Evolutionary conservation across 1,140 invertebrate genomes (phyloP).

Genomic region (Drosophila novamexicana): DNA sequence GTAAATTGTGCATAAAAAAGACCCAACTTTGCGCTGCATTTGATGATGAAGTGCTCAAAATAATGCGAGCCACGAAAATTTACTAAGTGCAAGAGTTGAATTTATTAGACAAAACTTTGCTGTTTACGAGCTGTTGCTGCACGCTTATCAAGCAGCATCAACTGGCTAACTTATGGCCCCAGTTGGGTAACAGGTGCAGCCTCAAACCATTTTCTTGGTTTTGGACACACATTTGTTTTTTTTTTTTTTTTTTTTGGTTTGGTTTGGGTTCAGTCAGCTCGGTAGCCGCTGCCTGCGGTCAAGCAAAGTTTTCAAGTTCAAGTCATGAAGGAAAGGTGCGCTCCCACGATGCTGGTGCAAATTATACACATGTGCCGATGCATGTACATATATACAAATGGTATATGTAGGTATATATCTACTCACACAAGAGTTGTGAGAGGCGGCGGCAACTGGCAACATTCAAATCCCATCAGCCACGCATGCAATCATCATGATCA

Average conservation of each 20-base stretch:
- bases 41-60: conserved; percentile 81
- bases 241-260: not conserved
- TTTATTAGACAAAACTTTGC: conserved; percentile 81
- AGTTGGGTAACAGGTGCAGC: conserved; percentile 70
- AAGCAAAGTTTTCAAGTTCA: conserved; percentile 41
- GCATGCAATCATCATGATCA: conserved; percentile 83
- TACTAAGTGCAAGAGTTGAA: conserved; percentile 80
- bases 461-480: conserved; percentile 82
- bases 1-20: conserved; percentile 82
- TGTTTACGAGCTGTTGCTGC: conserved; percentile 75
- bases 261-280: conserved; percentile 14
- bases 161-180: conserved; percentile 67
- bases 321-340: conserved; percentile 63
- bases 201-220: conserved; percentile 4
- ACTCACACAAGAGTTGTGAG: conserved; percentile 23
- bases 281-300: conserved; percentile 47
- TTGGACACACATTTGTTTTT: not conserved
- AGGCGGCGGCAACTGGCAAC: conserved; percentile 48
- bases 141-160: conserved; percentile 76
- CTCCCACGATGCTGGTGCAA: conserved; percentile 77
- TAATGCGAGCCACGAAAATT: conserved; percentile 73
- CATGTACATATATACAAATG: not conserved
- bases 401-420: not conserved
- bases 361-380: conserved; percentile 53
- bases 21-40: conserved; percentile 62